Evolutionary conservation across 2,797 vertebrate species (phyloP), one percentile per base, ranked within the genome.

Genomic region (Atherinosoma microstoma): DNA sequence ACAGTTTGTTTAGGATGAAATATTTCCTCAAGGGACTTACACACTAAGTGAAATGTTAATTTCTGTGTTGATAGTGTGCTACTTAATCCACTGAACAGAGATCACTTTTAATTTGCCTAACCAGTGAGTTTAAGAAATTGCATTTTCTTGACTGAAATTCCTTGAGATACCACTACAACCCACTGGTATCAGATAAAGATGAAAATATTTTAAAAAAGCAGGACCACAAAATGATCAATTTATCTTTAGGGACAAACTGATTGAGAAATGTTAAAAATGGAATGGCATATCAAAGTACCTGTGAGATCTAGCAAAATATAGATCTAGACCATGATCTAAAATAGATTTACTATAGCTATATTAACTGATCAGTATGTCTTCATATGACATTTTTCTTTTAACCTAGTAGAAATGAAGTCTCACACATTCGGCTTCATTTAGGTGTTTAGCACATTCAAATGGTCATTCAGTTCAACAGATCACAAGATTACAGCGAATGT

Each of bases 1-100:
- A 51, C 47, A 36, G n/a, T 61, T 80, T 60, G 22, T 66, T 73
- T 72, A 16, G 16, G 34, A 18, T 15, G 36, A 59, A 64, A 64
- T 22, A 11, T 67, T 18, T 63, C 13, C 59, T 54, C 24, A 64
- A 1, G 16, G 60, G 12, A 42, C 11, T 34, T 24, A 75, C 40
- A 47, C 47, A 51, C 29, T 58, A 42, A 58, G 36, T 36, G 6
- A 54, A 70, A 74, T 29, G 12, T 29, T 27, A 4, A 35, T 49
- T 22, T 40, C n/a, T 47, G 42, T 32, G 45, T 47, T 4, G 2
- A 20, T 59, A 12, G 27, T 59, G 24, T 45, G 35, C 24, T 24
- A 42, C 11, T 34, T 51, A 20, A 73, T 20, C 56, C 3, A 34
- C 62, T 64, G 20, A 5, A 24, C 11, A 38, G 18, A 22, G 20